A percentile compares a stretch with the other conserved stretches of the same genome.
phyloP scores from a whole-genome alignment of 2,888 invertebrate species.

The Acanthoscelides obtectus region DNA sequence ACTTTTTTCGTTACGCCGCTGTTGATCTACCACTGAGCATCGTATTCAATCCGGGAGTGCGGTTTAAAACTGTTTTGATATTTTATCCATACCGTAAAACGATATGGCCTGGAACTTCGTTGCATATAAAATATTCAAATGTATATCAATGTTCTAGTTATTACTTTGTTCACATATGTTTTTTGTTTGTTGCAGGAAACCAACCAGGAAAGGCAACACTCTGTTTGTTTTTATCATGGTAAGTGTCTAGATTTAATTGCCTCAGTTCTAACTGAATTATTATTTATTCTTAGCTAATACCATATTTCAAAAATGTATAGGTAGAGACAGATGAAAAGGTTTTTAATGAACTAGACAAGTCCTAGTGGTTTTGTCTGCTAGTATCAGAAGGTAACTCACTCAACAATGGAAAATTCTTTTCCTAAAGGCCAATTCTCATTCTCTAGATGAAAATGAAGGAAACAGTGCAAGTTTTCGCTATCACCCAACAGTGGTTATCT shows the following conservation, averaged over 20 bases:
- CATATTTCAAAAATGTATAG: no score
- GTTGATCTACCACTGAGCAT: neutral
- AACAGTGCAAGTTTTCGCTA: no score
- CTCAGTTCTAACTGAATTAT: no score
- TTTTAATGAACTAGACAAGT: no score
- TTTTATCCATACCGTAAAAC: slow-evolving; percentile 16
- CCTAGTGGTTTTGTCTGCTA: no score
- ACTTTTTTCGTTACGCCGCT: neutral
- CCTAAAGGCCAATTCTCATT: no score
- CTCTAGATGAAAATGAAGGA: no score
- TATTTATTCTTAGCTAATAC: no score
- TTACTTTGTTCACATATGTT: slow-evolving; percentile 14
- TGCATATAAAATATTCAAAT: slow-evolving; percentile 12
- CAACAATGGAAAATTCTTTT: no score
- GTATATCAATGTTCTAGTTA: slow-evolving; percentile 14
- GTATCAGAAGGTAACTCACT: no score
- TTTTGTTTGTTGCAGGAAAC: slow-evolving; percentile 31
- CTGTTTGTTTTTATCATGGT: slow-evolving; percentile 31
- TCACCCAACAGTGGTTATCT: no score
- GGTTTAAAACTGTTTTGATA: slow-evolving; percentile 23
- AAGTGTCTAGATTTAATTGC: slow-evolving; percentile 14
- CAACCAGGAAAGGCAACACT: slow-evolving; percentile 30
- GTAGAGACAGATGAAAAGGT: no score
- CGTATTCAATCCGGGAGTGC: slow-evolving; percentile 10
- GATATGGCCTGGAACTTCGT: slow-evolving; percentile 8